Conservation (phyloP, 2,797 vertebrate species). For the Peromyscus eremicus region DNA sequence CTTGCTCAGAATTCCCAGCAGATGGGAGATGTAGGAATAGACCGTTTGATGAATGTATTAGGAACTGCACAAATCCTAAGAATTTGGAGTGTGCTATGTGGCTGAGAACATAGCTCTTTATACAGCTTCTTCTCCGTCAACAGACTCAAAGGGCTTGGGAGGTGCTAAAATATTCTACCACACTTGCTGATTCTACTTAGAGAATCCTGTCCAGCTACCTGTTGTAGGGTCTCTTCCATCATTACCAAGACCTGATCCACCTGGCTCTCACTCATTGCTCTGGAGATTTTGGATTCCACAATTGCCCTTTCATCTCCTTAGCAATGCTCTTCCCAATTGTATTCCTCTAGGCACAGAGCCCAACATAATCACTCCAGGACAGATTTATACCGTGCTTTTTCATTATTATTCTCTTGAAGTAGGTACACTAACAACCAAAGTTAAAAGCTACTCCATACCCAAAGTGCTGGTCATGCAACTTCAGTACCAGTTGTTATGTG, state of each 20-base stretch:
- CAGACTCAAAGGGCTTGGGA: not conserved
- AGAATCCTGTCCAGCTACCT: not conserved
- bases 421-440: not conserved
- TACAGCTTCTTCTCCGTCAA: not conserved
- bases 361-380: not conserved
- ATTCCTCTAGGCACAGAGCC: not conserved
- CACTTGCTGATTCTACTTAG: not conserved
- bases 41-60: not conserved
- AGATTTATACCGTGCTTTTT: not conserved
- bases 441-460: not conserved
- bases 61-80: not conserved
- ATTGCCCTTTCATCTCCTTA: not conserved
- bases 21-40: not conserved
- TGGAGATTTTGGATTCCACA: not conserved
- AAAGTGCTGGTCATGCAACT: not conserved
- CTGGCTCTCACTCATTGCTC: not conserved
- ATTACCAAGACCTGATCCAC: not conserved
- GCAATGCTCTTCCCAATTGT: not conserved
- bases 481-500: not conserved
- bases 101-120: not conserved
- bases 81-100: not conserved
- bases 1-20: not conserved
- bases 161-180: not conserved
- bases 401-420: not conserved
- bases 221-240: not conserved